These are phyloP conservation scores for Calliopsis andreniformis DNA, from an alignment of 1,140 invertebrate species.

Conservation along the genomic window DNA sequence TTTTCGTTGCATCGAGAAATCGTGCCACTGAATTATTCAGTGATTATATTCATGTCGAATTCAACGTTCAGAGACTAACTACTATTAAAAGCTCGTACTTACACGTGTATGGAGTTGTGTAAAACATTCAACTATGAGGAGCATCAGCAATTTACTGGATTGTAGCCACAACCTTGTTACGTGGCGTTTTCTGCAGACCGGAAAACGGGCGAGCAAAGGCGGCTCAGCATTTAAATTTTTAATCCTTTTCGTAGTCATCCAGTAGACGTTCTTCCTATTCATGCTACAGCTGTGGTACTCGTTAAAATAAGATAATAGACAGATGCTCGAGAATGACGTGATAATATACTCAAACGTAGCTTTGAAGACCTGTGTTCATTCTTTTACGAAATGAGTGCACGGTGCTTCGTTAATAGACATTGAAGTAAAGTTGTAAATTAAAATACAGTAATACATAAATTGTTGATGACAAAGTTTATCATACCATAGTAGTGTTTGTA, in stretches of 20 bases:
- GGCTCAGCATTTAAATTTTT: slow-evolving; percentile 18
- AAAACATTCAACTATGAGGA: not conserved
- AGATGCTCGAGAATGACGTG: not conserved
- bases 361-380: not conserved
- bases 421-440: not conserved
- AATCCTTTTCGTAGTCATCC: not conserved
- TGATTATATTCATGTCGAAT: not conserved
- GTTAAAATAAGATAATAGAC: not conserved
- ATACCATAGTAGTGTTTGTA: too few relatives aligned
- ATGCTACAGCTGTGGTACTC: not conserved
- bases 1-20: not conserved
- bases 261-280: not conserved
- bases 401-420: not conserved
- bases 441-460: not conserved
- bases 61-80: too few relatives aligned
- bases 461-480: not conserved
- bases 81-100: too few relatives aligned
- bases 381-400: not conserved
- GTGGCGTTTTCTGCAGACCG: not conserved
- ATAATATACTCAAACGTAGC: not conserved
- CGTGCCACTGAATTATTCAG: not conserved
- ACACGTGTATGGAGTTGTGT: too few relatives aligned
- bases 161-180: not conserved
- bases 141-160: not conserved
- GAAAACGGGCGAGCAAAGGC: not conserved